phyloP scores from a whole-genome alignment of 2,797 vertebrate species.

The Anguilla marmorata region DNA sequence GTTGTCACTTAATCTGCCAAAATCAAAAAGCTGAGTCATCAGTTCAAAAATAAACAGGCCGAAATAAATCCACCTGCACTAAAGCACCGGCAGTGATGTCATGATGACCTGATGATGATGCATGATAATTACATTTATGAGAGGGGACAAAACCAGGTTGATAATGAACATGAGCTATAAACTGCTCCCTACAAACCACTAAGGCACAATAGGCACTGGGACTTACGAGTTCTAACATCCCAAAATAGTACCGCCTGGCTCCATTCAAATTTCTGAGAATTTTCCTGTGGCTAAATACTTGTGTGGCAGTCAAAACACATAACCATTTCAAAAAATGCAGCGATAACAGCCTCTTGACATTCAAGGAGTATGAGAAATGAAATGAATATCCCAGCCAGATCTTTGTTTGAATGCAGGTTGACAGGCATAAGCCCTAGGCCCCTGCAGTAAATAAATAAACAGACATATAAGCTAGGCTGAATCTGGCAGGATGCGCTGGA shows the following conservation, averaged over 20 bases:
- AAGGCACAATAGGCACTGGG: background rate
- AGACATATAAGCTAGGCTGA: background rate
- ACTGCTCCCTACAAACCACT: background rate
- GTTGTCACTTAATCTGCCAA: background rate
- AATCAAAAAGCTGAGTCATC: background rate
- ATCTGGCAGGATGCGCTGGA: slow-evolving; percentile 20
- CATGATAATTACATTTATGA: background rate
- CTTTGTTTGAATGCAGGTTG: background rate
- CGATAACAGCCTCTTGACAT: background rate
- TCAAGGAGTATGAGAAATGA: background rate
- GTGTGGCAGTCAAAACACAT: slow-evolving; percentile 3
- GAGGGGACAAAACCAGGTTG: background rate
- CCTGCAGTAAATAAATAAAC: background rate
- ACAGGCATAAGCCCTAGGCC: background rate
- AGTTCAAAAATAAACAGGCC: background rate
- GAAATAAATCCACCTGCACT: background rate
- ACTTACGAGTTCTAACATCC: background rate
- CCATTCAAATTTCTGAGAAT: background rate
- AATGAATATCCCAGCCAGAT: background rate
- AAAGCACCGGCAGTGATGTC: background rate
- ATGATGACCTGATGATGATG: background rate
- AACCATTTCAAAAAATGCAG: background rate
- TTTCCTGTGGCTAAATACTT: background rate
- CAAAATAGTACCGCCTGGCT: background rate
- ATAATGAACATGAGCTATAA: background rate